Conservation (phyloP, 2,888 invertebrate species). For the Zhuqinia jingwanae region DNA sequence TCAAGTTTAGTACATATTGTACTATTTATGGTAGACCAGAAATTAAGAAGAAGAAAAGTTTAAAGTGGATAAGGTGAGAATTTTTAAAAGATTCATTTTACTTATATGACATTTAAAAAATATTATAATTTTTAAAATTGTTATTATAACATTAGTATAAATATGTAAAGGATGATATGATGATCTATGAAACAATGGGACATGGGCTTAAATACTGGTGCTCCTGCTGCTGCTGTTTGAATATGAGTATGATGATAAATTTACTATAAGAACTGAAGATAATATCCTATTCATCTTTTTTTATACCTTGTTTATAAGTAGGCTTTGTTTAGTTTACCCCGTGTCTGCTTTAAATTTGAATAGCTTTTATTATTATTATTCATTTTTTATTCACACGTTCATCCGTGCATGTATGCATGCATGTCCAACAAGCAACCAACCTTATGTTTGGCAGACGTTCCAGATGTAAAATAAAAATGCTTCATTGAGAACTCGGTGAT, state of each 20-base stretch:
- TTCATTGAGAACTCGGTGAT: constrained; percentile 1
- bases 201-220: constrained; percentile 16
- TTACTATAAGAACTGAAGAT: background rate
- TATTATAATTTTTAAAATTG: too few relatives aligned
- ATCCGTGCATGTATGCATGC: background rate
- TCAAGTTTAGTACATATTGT: too few relatives aligned
- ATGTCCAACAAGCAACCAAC: too few relatives aligned
- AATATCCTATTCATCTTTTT: background rate
- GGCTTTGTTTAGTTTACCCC: background rate
- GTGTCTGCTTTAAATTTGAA: constrained; percentile 4
- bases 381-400: constrained; percentile 42
- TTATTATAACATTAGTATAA: too few relatives aligned
- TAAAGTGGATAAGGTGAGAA: too few relatives aligned
- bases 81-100: too few relatives aligned
- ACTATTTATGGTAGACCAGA: too few relatives aligned
- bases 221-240: background rate
- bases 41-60: too few relatives aligned
- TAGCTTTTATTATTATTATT: too few relatives aligned
- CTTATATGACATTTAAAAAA: too few relatives aligned
- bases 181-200: too few relatives aligned
- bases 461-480: constrained; percentile 31
- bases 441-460: background rate
- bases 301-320: background rate
- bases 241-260: background rate
- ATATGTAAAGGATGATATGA: too few relatives aligned